Evolutionary conservation across 2,797 vertebrate genomes (phyloP).

Genomic region (Simalia tracyae): DNA sequence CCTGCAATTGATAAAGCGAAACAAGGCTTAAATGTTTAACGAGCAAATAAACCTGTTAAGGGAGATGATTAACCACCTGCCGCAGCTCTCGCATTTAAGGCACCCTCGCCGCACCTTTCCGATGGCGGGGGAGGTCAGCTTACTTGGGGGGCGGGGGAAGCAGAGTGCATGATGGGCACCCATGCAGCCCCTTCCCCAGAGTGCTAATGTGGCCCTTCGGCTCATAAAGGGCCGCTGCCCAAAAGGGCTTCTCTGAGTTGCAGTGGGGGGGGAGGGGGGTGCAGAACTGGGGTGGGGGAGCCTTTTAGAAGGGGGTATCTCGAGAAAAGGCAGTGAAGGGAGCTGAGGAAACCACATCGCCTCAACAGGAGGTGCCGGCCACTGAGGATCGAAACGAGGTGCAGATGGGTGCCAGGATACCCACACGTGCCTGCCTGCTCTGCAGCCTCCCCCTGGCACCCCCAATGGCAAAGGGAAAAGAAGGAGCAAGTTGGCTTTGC

Average conservation of each 20-base stretch:
- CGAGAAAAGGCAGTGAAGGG: constrained; percentile 12
- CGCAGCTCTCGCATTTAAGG: constrained; percentile 58
- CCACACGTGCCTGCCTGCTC: neutral
- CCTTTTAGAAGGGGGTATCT: neutral
- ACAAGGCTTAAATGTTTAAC: constrained; percentile 73
- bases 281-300: neutral
- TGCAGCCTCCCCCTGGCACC: neutral
- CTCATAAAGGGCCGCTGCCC: neutral
- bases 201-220: neutral
- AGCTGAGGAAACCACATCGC: constrained; percentile 15
- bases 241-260: neutral
- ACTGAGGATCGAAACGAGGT: neutral
- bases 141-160: constrained; percentile 31
- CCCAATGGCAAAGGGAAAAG: neutral
- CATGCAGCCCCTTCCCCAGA: neutral
- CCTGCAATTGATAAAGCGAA: constrained; percentile 72
- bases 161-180: neutral
- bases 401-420: neutral
- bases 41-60: constrained; percentile 75
- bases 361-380: constrained; percentile 38
- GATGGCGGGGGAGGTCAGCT: constrained; percentile 8
- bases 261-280: neutral
- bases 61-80: constrained; percentile 70
- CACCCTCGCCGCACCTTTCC: constrained; percentile 57
- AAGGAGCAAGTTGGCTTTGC: neutral